These are phyloP conservation scores for Setophaga petechia DNA, from an alignment of 2,113 vertebrate genomes.

Conservation along the genomic window DNA sequence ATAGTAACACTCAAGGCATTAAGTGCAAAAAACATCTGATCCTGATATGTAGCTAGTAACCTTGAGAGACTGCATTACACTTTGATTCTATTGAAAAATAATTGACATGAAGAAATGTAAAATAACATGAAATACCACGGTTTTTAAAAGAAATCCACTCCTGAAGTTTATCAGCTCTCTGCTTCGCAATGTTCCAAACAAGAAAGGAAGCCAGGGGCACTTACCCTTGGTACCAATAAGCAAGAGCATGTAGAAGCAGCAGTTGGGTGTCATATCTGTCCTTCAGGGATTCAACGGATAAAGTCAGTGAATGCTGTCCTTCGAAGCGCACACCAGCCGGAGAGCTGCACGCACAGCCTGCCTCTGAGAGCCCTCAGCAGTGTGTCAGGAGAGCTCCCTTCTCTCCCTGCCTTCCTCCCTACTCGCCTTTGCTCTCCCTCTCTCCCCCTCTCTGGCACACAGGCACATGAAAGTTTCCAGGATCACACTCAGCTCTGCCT, in stretches of 20 bases:
- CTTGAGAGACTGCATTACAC: background rate
- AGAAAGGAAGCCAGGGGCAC: constrained; percentile 45
- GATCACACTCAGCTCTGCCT: constrained; percentile 1
- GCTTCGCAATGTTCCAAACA: background rate
- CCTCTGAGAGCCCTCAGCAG: constrained; percentile 66
- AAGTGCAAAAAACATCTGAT: background rate
- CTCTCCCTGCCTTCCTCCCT: constrained; percentile 3
- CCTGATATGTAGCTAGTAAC: background rate
- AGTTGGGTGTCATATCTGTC: constrained; percentile 67
- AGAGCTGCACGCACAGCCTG: background rate
- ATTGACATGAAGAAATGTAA: background rate
- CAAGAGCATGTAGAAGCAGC: constrained; percentile 66
- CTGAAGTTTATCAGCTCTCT: background rate
- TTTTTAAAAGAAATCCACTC: background rate
- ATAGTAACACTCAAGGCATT: background rate
- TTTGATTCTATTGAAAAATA: background rate
- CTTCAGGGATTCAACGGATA: constrained; percentile 29
- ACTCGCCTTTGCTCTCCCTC: background rate
- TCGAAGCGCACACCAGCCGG: constrained; percentile 13
- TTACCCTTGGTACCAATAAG: constrained; percentile 74
- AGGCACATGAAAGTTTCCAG: constrained; percentile 48
- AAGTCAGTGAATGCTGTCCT: constrained; percentile 19
- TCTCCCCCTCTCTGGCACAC: background rate
- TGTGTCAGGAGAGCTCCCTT: background rate
- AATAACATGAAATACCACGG: background rate